Evolutionary conservation across 1,140 invertebrate genomes (phyloP), one percentile per base, ranked within the genome.

Genomic region (Propsilocerus akamusi): DNA sequence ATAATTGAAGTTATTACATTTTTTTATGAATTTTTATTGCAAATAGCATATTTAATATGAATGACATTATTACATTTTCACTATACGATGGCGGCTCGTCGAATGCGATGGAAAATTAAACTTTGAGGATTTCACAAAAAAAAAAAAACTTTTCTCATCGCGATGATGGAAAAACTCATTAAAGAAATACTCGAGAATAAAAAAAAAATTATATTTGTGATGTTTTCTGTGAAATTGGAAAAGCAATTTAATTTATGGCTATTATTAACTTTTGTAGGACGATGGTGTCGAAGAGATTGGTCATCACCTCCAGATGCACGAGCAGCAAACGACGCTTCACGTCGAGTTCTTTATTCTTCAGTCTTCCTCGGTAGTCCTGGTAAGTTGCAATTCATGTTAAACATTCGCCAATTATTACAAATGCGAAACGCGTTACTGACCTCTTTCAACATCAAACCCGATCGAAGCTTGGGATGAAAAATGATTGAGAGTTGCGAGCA

Each of bases 231-330:
- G n/a, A n/a, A n/a, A n/a, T n/a, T n/a, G n/a, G n/a, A n/a, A n/a
- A n/a, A n/a, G n/a, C n/a, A n/a, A n/a, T n/a, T n/a, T n/a, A n/a
- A n/a, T n/a, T n/a, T n/a, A n/a, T n/a, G n/a, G n/a, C n/a, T n/a
- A n/a, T n/a, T n/a, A n/a, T n/a, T n/a, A n/a, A n/a, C n/a, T 67
- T 53, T 78, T 75, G 8, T 74, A 88, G 84, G 83, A 60, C 86
- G 86, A 79, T 87, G 85, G 85, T 86, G 85, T 77, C 80, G 83
- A 69, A 78, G 83, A 70, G 85, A 87, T 70, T 87, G 85, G 84
- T 85, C 80, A 56, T 84, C 83, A 58, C 83, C 84, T 58, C 80
- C 82, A 54, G 85, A 88, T 61, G 75, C 78, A 59, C 70, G 77
- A 68, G 77, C n/a, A n/a, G n/a, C 75, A 63, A 76, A 77, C 56